Evolutionary conservation across 2,888 invertebrate species (phyloP).

Genomic region (Agrochola lychnidis): DNA sequence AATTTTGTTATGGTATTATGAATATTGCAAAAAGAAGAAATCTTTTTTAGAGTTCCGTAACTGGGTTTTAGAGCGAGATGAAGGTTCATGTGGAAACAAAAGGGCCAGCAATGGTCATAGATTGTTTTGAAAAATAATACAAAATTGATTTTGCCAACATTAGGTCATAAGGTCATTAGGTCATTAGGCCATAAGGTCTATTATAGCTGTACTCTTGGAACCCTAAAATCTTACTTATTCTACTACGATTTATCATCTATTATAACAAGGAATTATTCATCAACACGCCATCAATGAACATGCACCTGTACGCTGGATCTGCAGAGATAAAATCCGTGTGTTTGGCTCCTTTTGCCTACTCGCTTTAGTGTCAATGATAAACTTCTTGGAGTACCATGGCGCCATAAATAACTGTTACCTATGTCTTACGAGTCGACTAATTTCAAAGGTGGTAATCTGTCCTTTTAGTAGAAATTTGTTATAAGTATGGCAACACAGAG

Average conservation of each 20-base stretch:
- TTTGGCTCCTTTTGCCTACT: too few species aligned
- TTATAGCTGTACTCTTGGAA: too few species aligned
- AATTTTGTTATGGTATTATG: slow-evolving; percentile 47
- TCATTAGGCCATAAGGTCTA: too few species aligned
- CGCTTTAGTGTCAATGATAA: not conserved
- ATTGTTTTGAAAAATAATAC: too few species aligned
- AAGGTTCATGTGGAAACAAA: not conserved
- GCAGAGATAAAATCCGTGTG: slow-evolving; percentile 16
- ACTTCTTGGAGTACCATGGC: not conserved
- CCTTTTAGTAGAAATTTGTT: too few species aligned
- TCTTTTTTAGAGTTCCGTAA: slow-evolving; percentile 11
- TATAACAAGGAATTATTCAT: not conserved
- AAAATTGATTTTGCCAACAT: too few species aligned
- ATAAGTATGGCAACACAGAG: too few species aligned
- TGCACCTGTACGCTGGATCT: not conserved
- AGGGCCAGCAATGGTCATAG: not conserved
- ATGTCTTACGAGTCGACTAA: too few species aligned
- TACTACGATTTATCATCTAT: not conserved
- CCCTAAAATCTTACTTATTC: not conserved
- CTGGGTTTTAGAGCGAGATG: not conserved
- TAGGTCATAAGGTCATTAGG: too few species aligned
- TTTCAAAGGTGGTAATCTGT: too few species aligned
- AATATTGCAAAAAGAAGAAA: slow-evolving; percentile 28
- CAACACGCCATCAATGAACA: not conserved
- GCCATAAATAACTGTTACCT: too few species aligned